Conservation (phyloP, 92 coral and sea anemone genomes). For the Bergia puertoricense region DNA sequence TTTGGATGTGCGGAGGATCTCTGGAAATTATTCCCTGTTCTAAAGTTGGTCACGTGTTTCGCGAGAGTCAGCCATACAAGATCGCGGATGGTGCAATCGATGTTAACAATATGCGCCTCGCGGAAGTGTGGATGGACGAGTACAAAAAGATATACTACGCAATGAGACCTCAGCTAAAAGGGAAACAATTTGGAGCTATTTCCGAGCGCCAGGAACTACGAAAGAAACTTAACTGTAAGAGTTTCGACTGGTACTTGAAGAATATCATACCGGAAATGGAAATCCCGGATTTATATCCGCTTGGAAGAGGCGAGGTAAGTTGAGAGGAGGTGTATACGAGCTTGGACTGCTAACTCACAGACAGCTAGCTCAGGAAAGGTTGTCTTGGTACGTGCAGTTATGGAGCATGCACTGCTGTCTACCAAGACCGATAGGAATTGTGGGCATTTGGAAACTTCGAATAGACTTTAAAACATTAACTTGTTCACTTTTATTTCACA, state of each 20-base stretch:
- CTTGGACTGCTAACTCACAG: too few relatives aligned
- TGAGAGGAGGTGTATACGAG: too few relatives aligned
- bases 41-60: slow-evolving; percentile 98
- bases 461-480: too few relatives aligned
- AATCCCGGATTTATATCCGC: slow-evolving; percentile 89
- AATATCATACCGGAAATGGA: slow-evolving; percentile 88
- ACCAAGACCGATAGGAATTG: too few relatives aligned
- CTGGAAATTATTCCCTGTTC: slow-evolving; percentile 96
- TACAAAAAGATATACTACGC: slow-evolving; percentile 86
- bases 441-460: too few relatives aligned
- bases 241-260: slow-evolving; percentile 89
- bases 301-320: slow-evolving; percentile 94
- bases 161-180: slow-evolving; percentile 80
- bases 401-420: too few relatives aligned
- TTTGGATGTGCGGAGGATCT: slow-evolving; percentile 99
- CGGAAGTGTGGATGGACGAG: slow-evolving; percentile 98
- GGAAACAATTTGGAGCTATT: slow-evolving; percentile 77
- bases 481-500: too few relatives aligned
- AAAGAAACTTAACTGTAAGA: slow-evolving; percentile 76
- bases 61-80: slow-evolving; percentile 97
- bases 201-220: slow-evolving; percentile 74
- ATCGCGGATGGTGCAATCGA: slow-evolving; percentile 92
- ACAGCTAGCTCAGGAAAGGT: too few relatives aligned
- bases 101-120: slow-evolving; percentile 88
- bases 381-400: too few relatives aligned